Evolutionary conservation across 23 tunicate genomes (phyloP).

Genomic region (Trididemnum miniatum): DNA sequence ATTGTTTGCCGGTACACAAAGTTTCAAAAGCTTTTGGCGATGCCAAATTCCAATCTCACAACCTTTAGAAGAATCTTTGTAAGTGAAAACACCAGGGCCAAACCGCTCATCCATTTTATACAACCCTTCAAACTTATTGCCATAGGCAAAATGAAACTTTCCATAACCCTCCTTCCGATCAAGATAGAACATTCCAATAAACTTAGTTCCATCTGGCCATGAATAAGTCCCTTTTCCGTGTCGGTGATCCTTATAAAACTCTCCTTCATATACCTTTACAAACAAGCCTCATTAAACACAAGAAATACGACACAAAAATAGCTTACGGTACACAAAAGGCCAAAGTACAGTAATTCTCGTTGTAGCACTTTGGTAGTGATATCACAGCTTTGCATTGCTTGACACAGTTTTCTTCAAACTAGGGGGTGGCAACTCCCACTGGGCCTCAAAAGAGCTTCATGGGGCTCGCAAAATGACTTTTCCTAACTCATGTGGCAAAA

Average conservation of each 20-base stretch:
- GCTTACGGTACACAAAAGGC: too few relatives aligned
- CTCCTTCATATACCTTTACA: conserved; percentile 78
- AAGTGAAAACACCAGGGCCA: conserved; percentile 87
- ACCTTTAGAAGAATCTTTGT: conserved; percentile 30
- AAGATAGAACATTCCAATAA: conserved; percentile 62
- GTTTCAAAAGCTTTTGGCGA: conserved; percentile 56
- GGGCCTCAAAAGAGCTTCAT: too few relatives aligned
- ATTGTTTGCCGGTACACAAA: conserved; percentile 44
- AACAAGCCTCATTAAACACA: too few relatives aligned
- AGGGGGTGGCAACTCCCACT: too few relatives aligned
- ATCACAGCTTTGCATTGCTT: too few relatives aligned
- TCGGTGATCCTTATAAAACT: conserved; percentile 84
- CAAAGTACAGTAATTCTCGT: too few relatives aligned
- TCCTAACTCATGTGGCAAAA: too few relatives aligned
- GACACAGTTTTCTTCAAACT: too few relatives aligned
- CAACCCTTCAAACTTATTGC: conserved; percentile 77
- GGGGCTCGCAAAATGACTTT: too few relatives aligned
- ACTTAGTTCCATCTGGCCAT: conserved; percentile 79
- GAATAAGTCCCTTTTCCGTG: conserved; percentile 79
- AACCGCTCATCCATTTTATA: conserved; percentile 86
- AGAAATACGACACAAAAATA: too few relatives aligned
- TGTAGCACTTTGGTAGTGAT: too few relatives aligned
- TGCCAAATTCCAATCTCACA: conserved; percentile 88
- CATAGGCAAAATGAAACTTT: conserved; percentile 56
- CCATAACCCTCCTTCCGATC: conserved; percentile 90